phyloP scores from a whole-genome alignment of 2,797 vertebrate genomes.

The Ispidina picta region DNA sequence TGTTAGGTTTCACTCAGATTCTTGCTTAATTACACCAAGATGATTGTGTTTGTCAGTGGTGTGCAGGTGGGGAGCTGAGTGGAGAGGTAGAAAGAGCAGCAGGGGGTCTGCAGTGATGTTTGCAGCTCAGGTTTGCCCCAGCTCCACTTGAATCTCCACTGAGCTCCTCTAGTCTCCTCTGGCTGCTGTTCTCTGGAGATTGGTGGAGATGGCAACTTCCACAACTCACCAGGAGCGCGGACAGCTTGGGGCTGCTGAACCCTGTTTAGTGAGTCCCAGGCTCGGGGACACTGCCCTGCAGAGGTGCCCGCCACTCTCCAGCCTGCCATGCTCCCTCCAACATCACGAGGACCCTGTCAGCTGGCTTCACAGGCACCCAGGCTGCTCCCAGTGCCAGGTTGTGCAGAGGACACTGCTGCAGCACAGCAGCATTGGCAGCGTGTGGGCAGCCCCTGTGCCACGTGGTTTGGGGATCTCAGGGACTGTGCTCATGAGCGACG shows the following conservation, averaged over 20 bases:
- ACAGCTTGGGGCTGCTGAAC: fast-evolving
- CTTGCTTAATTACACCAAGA: constrained; percentile 37
- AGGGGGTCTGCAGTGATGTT: fast-evolving
- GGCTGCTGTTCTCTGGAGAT: fast-evolving
- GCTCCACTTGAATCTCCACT: neutral
- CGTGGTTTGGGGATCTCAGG: fast-evolving
- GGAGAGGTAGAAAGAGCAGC: neutral
- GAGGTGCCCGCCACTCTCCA: neutral
- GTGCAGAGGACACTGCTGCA: neutral
- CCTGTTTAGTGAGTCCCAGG: neutral
- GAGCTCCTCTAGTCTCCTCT: neutral
- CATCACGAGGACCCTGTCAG: neutral
- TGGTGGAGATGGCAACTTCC: neutral
- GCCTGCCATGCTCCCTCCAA: neutral
- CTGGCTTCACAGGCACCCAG: neutral
- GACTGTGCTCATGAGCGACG: neutral
- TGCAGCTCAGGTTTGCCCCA: neutral
- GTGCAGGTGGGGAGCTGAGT: neutral
- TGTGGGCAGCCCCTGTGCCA: neutral
- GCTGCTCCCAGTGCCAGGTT: neutral
- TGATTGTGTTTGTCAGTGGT: neutral
- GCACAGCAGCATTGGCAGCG: fast-evolving
- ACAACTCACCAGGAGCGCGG: neutral
- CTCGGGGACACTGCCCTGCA: neutral
- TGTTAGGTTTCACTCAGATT: constrained; percentile 36